A percentile compares a stretch with the other conserved stretches of the same genome.
Evolutionary conservation across 2,113 vertebrate species (phyloP).

Genomic region (Bufo bufo): DNA sequence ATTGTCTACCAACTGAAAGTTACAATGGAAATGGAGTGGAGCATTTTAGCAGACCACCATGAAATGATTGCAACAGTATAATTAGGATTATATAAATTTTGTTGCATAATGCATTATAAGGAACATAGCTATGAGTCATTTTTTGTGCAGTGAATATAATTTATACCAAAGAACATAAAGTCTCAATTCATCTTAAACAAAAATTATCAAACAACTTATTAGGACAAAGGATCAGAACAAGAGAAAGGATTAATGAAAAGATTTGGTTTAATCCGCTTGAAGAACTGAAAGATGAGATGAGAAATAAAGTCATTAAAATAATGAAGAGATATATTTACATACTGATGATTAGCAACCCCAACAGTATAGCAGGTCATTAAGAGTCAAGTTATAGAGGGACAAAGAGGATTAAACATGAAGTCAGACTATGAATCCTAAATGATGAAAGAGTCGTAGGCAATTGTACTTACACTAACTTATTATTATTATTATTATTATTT

Average conservation of each 20-base stretch:
- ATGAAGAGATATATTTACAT: not conserved
- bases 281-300: not conserved
- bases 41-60: no score
- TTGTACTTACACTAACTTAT: not conserved
- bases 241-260: not conserved
- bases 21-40: no score
- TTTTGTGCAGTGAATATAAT: not conserved
- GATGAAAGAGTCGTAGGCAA: not conserved
- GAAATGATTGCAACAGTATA: no score
- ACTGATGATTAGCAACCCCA: not conserved
- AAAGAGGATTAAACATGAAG: not conserved
- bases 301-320: not conserved
- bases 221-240: not conserved
- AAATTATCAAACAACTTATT: not conserved
- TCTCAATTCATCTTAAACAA: not conserved
- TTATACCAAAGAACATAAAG: not conserved
- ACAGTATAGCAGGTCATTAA: not conserved
- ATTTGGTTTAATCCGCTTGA: not conserved
- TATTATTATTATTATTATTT: no score
- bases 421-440: not conserved
- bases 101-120: not conserved
- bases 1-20: no score
- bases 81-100: no score
- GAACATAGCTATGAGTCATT: not conserved
- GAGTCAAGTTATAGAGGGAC: not conserved